Evolutionary conservation across 2,888 invertebrate species (phyloP).

Genomic region (Adineta ricciae): DNA sequence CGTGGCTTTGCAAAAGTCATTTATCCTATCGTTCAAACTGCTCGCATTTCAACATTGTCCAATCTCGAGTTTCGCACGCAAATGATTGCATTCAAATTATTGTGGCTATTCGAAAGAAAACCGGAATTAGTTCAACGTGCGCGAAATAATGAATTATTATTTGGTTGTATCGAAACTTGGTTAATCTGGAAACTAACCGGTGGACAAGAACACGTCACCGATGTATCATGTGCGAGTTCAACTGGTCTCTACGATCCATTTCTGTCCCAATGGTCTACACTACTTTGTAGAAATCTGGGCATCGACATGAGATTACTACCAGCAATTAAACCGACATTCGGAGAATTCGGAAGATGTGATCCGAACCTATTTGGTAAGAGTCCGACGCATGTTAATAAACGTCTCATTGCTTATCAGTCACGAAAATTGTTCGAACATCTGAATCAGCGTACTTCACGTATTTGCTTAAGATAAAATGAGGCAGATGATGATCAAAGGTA

Average conservation of each 20-base stretch:
- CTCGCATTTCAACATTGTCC: conserved; percentile 1
- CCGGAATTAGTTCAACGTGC: not conserved
- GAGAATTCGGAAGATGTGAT: conserved; percentile 12
- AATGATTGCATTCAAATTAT: conserved; percentile 22
- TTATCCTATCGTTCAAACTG: conserved; percentile 16
- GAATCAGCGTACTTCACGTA: too few relatives aligned
- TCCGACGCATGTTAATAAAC: not conserved
- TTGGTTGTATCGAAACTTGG: conserved; percentile 83
- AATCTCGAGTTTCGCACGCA: not conserved
- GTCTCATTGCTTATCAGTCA: not conserved
- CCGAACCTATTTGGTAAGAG: not conserved
- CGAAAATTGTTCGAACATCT: too few relatives aligned
- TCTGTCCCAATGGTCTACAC: not conserved
- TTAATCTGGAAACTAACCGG: conserved; percentile 69
- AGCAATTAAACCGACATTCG: conserved; percentile 9
- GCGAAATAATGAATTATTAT: conserved; percentile 26
- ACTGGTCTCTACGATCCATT: conserved; percentile 57
- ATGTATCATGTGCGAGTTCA: conserved; percentile 78
- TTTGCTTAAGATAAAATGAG: too few relatives aligned
- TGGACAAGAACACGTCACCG: conserved; percentile 63
- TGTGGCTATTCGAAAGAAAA: conserved; percentile 26
- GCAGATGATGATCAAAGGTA: too few relatives aligned
- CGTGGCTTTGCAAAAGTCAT: not conserved
- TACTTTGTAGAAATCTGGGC: not conserved
- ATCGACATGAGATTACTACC: conserved; percentile 5